These are phyloP conservation scores for Saccostrea glomerata DNA, from an alignment of 1,140 invertebrate species.

Conservation along the genomic window DNA sequence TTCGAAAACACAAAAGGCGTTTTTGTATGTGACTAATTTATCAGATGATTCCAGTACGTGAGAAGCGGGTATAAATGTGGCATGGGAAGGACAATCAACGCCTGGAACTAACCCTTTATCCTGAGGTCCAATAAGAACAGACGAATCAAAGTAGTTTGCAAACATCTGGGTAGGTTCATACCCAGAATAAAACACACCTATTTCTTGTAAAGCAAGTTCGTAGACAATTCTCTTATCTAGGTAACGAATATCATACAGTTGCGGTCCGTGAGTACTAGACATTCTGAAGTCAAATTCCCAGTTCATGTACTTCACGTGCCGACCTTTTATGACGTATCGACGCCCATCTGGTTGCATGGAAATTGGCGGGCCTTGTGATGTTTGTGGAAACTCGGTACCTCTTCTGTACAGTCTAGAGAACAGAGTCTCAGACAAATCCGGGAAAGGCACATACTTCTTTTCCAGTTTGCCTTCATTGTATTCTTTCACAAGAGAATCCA, in stretches of 20 bases:
- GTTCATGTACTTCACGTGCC: slow-evolving; percentile 67
- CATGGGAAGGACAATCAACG: slow-evolving; percentile 68
- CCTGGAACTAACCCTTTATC: slow-evolving; percentile 57
- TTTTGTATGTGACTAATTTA: slow-evolving; percentile 44
- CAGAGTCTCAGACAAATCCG: slow-evolving; percentile 44
- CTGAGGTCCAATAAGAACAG: slow-evolving; percentile 53
- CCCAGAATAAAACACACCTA: slow-evolving; percentile 68
- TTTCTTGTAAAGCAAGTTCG: slow-evolving; percentile 68
- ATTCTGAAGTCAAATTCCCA: slow-evolving; percentile 73
- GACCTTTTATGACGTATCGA: slow-evolving; percentile 65
- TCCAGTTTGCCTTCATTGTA: slow-evolving; percentile 54
- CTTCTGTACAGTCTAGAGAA: slow-evolving; percentile 60
- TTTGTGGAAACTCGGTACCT: slow-evolving; percentile 51
- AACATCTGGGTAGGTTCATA: slow-evolving; percentile 57
- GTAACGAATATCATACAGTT: slow-evolving; percentile 65
- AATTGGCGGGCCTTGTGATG: slow-evolving; percentile 50
- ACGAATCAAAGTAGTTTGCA: slow-evolving; percentile 63
- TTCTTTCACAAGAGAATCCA: slow-evolving; percentile 54
- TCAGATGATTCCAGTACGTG: slow-evolving; percentile 56
- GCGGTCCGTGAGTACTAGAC: slow-evolving; percentile 63
- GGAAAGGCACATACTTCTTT: slow-evolving; percentile 58
- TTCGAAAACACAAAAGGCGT: slow-evolving; percentile 68
- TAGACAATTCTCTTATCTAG: slow-evolving; percentile 67
- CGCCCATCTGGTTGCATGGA: slow-evolving; percentile 69
- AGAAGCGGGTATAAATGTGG: slow-evolving; percentile 61